Conservation (phyloP, 2,113 vertebrate genomes). For the Cottus gobio region DNA sequence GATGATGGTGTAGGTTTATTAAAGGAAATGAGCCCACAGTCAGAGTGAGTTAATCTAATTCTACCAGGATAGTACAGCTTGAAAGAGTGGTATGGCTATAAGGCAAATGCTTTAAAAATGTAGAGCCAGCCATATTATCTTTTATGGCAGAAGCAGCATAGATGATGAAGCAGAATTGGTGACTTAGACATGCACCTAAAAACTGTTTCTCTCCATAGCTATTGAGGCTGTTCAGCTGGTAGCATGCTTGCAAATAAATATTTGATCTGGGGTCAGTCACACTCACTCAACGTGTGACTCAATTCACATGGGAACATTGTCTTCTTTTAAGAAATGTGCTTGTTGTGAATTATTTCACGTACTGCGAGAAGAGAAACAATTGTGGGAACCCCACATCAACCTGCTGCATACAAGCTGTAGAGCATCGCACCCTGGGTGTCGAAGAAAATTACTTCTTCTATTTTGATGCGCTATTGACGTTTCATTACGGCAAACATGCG, state of each 20-base stretch:
- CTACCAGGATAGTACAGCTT: conserved; percentile 28
- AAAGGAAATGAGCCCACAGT: conserved; percentile 65
- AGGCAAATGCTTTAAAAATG: conserved; percentile 30
- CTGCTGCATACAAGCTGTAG: conserved; percentile 28
- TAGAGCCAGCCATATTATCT: conserved; percentile 5
- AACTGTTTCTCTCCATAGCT: neutral
- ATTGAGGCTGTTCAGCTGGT: conserved; percentile 11
- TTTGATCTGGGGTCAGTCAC: conserved; percentile 14
- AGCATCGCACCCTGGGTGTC: conserved; percentile 17
- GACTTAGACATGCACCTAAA: conserved; percentile 2
- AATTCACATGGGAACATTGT: neutral
- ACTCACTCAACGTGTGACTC: neutral
- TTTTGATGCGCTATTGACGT: conserved; percentile 56
- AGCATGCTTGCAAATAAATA: conserved; percentile 35
- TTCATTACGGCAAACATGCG: conserved; percentile 52
- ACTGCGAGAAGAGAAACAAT: conserved; percentile 4
- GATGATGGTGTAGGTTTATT: conserved; percentile 75
- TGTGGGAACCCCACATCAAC: neutral
- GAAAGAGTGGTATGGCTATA: conserved; percentile 44
- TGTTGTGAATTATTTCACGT: conserved; percentile 27
- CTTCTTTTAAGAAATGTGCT: conserved; percentile 10
- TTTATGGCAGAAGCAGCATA: conserved; percentile 19
- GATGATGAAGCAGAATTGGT: neutral
- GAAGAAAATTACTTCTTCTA: conserved; percentile 35
- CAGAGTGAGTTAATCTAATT: conserved; percentile 56